A percentile compares a stretch with the other conserved stretches of the same genome.
Conservation (phyloP, 2,797 vertebrate species). For the Acestrorhynchus altus region DNA sequence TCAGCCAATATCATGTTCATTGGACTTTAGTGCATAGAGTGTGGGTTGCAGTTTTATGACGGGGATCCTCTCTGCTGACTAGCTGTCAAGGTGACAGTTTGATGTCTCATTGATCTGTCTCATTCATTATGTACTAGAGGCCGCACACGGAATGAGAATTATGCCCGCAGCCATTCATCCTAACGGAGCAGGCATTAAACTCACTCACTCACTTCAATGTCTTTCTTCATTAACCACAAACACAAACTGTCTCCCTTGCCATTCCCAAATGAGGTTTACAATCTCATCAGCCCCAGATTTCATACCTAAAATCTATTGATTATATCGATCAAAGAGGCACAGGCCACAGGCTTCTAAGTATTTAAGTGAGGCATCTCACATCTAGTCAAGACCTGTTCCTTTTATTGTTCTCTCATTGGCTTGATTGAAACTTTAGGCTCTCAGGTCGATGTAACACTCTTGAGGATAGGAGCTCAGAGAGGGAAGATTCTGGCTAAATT, state of each 20-base stretch:
- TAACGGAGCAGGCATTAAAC: slow-evolving; percentile 47
- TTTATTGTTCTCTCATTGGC: slow-evolving; percentile 26
- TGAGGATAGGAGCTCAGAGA: slow-evolving; percentile 3
- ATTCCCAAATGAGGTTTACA: slow-evolving; percentile 21
- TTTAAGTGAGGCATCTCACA: slow-evolving; percentile 50
- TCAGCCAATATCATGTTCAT: too few species aligned
- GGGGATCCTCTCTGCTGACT: slow-evolving; percentile 35
- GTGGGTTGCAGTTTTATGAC: slow-evolving; percentile 16
- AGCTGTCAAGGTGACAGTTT: slow-evolving; percentile 51
- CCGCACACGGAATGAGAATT: slow-evolving; percentile 54
- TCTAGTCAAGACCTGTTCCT: slow-evolving; percentile 34
- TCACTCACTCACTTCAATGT: slow-evolving; percentile 30
- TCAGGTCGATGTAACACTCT: slow-evolving; percentile 15
- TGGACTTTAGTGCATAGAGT: background rate
- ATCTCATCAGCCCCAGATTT: slow-evolving; percentile 41
- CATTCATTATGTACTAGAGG: slow-evolving; percentile 54
- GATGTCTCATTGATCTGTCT: slow-evolving; percentile 60
- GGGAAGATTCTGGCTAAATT: slow-evolving; percentile 6
- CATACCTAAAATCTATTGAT: slow-evolving; percentile 56
- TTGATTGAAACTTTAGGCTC: slow-evolving; percentile 29
- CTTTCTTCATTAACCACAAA: slow-evolving; percentile 42
- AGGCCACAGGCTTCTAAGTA: slow-evolving; percentile 55
- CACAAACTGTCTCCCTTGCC: slow-evolving; percentile 9
- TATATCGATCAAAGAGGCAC: slow-evolving; percentile 45
- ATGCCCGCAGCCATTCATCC: slow-evolving; percentile 46